Base-by-base conservation (phyloP, 2,888 invertebrate species). In the Apodemia hepburni region DNA sequence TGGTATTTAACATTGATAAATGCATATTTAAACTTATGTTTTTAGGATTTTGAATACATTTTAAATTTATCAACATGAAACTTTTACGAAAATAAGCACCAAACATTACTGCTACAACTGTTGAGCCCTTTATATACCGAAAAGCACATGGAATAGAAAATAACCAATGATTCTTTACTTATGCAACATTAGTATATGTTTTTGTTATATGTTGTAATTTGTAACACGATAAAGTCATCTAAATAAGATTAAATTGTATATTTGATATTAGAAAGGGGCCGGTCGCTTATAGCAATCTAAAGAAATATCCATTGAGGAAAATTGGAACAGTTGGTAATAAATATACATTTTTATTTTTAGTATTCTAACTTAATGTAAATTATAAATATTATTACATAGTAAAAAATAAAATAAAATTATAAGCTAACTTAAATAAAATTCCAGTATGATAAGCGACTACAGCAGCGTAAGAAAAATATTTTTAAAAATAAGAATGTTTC, bases 161-260 rank as follows among this genome's bases (percentile, higher is more conserved):
- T 42, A 29, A 18, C 58, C 29, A 47, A 62, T 29, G 58, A 45
- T 17, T 58, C 58, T 27, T 22, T 54, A 62, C 45, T 58, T 58
- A 62, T 27, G 45, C 47, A 45, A 27, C 29, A 61, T 15, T 47
- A 58, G 45, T 47, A 51, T 61, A 61, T 51, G 15, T 54, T 54
- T 54, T 54, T 54, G 54, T 54, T 27, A 54, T 54, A 54, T 54
- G 27, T 51, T 33, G 4, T 57, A 9, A 61, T 60, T 45, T 58
- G 58, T 58, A 58, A 62, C 61, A 33, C 45, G 58, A 62, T 59
- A 59, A 59, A 59, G 42, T 59, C 59, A 45, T 58, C 61, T 62
- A 62, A 58, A 58, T 47, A 58, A 45, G 27, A 58, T 45, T 61
- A 61, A 47, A 49, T 65, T 61, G 61, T 58, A 64, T 66, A 64